These are phyloP conservation scores for Ceratina japonica DNA, from an alignment of 1,140 invertebrate genomes.

Conservation along the genomic window DNA sequence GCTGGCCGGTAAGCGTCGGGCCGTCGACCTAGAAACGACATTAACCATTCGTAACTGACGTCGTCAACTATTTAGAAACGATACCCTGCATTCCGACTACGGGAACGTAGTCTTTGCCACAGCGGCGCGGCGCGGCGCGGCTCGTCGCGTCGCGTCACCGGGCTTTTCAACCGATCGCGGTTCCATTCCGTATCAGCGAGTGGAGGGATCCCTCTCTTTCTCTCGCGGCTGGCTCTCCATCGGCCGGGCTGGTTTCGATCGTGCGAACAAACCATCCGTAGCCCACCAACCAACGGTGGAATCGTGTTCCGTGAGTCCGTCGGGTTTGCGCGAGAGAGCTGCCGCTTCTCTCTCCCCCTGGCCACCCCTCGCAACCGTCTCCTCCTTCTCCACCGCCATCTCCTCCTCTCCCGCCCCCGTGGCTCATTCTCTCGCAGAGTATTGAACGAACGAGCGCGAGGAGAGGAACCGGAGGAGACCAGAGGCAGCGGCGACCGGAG, in stretches of 20 bases:
- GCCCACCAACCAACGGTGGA: conserved; percentile 64
- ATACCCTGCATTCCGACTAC: neutral
- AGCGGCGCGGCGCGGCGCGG: neutral
- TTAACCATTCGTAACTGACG: conserved; percentile 41
- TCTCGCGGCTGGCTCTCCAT: conserved; percentile 50
- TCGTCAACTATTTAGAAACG: conserved; percentile 59
- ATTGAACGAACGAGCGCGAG: conserved; percentile 74
- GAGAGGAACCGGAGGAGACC: conserved; percentile 65
- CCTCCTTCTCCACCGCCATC: conserved; percentile 54
- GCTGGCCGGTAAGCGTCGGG: conserved; percentile 7
- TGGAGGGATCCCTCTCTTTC: conserved; percentile 14
- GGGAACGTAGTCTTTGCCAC: conserved; percentile 16
- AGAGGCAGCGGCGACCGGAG: conserved; percentile 54
- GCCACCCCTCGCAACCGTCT: conserved; percentile 57
- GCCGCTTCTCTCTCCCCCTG: conserved; percentile 53
- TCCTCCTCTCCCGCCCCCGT: conserved; percentile 55
- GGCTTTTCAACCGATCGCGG: conserved; percentile 44
- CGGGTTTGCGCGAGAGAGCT: conserved; percentile 63
- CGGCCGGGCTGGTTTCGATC: conserved; percentile 64
- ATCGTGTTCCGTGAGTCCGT: conserved; percentile 68
- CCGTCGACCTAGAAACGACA: conserved; percentile 53
- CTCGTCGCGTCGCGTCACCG: conserved; percentile 11
- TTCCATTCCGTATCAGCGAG: conserved; percentile 57
- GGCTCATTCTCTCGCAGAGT: conserved; percentile 67
- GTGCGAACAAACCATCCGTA: conserved; percentile 67